Percentiles rank a stretch among this genome's conserved stretches.
These are phyloP conservation scores for Drosophila elegans DNA, from an alignment of 1,140 invertebrate species.

Conservation along the genomic window DNA sequence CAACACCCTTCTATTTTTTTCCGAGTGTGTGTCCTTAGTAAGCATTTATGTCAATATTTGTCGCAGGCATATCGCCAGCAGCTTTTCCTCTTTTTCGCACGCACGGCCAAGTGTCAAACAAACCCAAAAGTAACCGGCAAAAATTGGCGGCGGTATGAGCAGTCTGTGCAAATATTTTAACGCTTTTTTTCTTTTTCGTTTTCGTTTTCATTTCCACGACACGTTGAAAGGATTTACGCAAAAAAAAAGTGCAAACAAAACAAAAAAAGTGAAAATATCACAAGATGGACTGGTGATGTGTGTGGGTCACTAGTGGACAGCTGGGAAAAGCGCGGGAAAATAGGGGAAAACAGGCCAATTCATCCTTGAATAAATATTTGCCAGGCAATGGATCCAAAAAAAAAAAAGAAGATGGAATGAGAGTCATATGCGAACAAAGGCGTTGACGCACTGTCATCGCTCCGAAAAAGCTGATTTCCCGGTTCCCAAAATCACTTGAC, in stretches of 20 bases:
- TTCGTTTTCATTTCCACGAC: slow-evolving; percentile 63
- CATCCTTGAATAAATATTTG: slow-evolving; percentile 45
- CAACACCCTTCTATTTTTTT: not conserved
- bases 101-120: slow-evolving; percentile 58
- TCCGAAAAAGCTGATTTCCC: slow-evolving; percentile 22
- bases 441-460: slow-evolving; percentile 19
- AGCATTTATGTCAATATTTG: slow-evolving; percentile 74
- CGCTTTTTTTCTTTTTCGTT: slow-evolving; percentile 16
- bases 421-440: slow-evolving; percentile 22
- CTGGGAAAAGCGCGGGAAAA: not conserved
- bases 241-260: slow-evolving; percentile 31
- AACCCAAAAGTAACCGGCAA: slow-evolving; percentile 53
- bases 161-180: slow-evolving; percentile 77
- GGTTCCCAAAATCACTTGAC: slow-evolving; percentile 1
- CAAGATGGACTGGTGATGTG: slow-evolving; percentile 9
- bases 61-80: slow-evolving; percentile 62
- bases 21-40: slow-evolving; percentile 20
- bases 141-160: slow-evolving; percentile 27
- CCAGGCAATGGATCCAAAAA: slow-evolving; percentile 6
- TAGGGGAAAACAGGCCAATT: slow-evolving; percentile 31
- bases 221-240: slow-evolving; percentile 76
- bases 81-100: slow-evolving; percentile 20
- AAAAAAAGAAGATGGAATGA: not conserved
- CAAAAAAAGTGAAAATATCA: slow-evolving; percentile 19
- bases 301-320: slow-evolving; percentile 27